A percentile compares a stretch with the other conserved stretches of the same genome.
These are phyloP conservation scores for Takifugu rubripes DNA, from an alignment of 2,797 vertebrate species.

Conservation along the genomic window DNA sequence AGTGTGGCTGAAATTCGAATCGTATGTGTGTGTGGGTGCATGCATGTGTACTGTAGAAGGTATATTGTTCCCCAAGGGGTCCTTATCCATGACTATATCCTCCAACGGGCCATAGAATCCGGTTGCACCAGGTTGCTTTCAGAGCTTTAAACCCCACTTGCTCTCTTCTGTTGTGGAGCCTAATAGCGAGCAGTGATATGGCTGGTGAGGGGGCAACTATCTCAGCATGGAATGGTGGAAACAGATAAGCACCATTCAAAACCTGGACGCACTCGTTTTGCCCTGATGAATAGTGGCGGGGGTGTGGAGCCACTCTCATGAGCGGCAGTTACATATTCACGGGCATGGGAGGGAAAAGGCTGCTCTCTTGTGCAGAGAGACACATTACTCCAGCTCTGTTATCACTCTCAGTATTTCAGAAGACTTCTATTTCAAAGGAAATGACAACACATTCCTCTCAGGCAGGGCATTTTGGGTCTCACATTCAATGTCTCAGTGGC, in stretches of 20 bases:
- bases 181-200: slow-evolving; percentile 47
- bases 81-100: slow-evolving; percentile 39
- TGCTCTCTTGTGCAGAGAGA: no score
- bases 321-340: slow-evolving; percentile 10
- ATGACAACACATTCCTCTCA: not conserved
- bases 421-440: not conserved
- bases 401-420: not conserved
- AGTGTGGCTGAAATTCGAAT: not conserved
- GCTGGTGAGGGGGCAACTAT: slow-evolving; percentile 44
- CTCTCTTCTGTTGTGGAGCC: slow-evolving; percentile 34
- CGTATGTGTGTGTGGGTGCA: slow-evolving; percentile 6
- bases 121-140: slow-evolving; percentile 43
- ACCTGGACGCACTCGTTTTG: slow-evolving; percentile 33
- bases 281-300: slow-evolving; percentile 36
- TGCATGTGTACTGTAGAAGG: slow-evolving; percentile 4
- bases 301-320: slow-evolving; percentile 16
- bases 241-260: slow-evolving; percentile 55
- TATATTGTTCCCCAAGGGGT: slow-evolving; percentile 25
- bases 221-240: slow-evolving; percentile 51
- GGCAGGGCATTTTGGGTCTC: not conserved
- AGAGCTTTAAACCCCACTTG: slow-evolving; percentile 39
- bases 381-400: not conserved
- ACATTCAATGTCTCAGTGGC: slow-evolving; percentile 8
- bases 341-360: not conserved
- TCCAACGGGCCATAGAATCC: slow-evolving; percentile 37